Conservation (phyloP, 2,113 vertebrate species). For the Microtus pennsylvanicus region DNA sequence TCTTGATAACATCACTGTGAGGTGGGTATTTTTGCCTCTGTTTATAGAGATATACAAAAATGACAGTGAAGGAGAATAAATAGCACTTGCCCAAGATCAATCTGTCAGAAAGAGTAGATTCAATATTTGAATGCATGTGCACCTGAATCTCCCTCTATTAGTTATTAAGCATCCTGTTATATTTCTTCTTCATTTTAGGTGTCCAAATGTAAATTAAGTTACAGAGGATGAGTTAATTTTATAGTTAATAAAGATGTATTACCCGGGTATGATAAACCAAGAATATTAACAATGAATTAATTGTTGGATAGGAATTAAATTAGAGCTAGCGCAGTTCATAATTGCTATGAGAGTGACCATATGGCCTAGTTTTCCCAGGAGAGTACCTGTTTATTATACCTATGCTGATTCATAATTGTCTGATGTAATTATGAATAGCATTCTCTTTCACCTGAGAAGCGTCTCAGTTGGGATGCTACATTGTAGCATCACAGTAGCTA, state of each 20-base stretch:
- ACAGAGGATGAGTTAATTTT: conserved; percentile 7
- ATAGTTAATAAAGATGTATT: conserved; percentile 37
- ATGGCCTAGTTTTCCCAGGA: background rate
- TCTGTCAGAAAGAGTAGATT: background rate
- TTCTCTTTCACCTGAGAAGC: conserved; percentile 4
- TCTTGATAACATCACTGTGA: background rate
- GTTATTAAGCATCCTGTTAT: background rate
- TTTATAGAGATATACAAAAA: background rate
- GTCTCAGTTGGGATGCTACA: background rate
- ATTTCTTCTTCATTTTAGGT: background rate
- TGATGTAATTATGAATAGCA: conserved; percentile 3
- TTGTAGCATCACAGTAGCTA: background rate
- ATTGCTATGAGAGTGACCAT: conserved; percentile 24
- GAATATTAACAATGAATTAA: conserved; percentile 43
- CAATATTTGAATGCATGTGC: background rate
- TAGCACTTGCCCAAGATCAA: background rate
- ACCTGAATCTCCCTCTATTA: background rate
- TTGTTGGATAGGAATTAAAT: conserved; percentile 28
- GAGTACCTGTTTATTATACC: conserved; percentile 3
- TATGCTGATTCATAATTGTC: conserved; percentile 48
- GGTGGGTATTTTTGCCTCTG: background rate
- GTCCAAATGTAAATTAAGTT: conserved; percentile 7
- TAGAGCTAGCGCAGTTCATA: background rate
- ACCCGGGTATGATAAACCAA: conserved; percentile 1
- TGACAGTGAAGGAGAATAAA: background rate